Percentiles rank a stretch among this genome's conserved stretches.
phyloP scores from a whole-genome alignment of 2,797 vertebrate species.

The Rhodeus uyekii region DNA sequence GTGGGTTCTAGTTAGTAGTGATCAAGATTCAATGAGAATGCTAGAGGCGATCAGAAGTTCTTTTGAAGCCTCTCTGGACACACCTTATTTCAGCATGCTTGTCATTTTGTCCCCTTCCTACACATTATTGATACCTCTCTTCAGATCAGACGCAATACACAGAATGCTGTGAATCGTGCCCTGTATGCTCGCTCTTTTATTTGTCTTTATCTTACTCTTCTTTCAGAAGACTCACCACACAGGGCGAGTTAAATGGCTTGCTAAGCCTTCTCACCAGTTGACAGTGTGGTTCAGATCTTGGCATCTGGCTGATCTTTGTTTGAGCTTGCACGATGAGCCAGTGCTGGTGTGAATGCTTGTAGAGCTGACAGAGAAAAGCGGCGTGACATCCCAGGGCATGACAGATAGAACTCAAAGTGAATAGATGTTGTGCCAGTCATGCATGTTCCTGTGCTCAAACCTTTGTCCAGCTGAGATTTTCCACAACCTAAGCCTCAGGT shows the following conservation, averaged over 20 bases:
- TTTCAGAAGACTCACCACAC: constrained; percentile 45
- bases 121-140: constrained; percentile 17
- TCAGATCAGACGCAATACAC: constrained; percentile 1
- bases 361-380: constrained; percentile 33
- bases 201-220: constrained; percentile 38
- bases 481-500: constrained; percentile 4
- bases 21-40: not conserved
- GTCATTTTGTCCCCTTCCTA: not conserved
- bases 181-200: constrained; percentile 21
- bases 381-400: constrained; percentile 32
- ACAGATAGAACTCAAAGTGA: constrained; percentile 39
- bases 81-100: not conserved
- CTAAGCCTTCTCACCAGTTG: constrained; percentile 35
- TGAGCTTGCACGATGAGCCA: not conserved
- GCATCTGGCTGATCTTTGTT: constrained; percentile 33
- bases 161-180: constrained; percentile 11
- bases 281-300: constrained; percentile 27
- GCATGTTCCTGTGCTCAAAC: constrained; percentile 40
- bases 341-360: constrained; percentile 32
- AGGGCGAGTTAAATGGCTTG: constrained; percentile 55
- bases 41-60: not conserved
- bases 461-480: constrained; percentile 37
- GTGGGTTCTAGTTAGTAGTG: not conserved
- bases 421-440: constrained; percentile 49
- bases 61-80: not conserved